Evolutionary conservation across 2,113 vertebrate species (phyloP).

Genomic region (Pachycephala philippinensis): DNA sequence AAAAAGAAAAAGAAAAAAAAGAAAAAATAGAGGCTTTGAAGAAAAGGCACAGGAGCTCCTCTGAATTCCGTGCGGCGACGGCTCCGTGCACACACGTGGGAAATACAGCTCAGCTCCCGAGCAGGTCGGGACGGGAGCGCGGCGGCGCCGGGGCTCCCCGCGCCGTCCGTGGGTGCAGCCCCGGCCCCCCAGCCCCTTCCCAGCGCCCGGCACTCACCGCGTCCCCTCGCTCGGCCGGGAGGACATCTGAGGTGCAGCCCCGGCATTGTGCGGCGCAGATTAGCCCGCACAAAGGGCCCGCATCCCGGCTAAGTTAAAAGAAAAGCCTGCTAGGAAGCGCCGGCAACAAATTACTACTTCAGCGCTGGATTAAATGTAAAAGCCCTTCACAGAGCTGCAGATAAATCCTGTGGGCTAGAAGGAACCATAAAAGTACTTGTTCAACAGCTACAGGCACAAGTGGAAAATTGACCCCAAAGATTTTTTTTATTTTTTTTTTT

Average conservation of each 20-base stretch:
- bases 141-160: not conserved
- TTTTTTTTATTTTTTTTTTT: constrained; percentile 60
- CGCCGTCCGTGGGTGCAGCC: not conserved
- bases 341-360: constrained; percentile 72
- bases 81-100: not conserved
- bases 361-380: constrained; percentile 71
- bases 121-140: not conserved
- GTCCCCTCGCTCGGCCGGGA: not conserved
- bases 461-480: constrained; percentile 73
- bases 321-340: constrained; percentile 60
- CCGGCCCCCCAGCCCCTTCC: not conserved
- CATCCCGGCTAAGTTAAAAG: constrained; percentile 56
- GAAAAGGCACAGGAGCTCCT: not conserved
- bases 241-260: not conserved
- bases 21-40: not conserved
- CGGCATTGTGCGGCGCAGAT: not conserved
- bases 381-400: constrained; percentile 72
- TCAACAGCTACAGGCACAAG: constrained; percentile 71
- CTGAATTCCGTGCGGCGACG: rapidly evolving
- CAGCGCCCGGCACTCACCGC: not conserved
- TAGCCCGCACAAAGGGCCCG: constrained; percentile 36
- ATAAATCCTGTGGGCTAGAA: constrained; percentile 73
- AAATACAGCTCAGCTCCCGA: not conserved
- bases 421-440: constrained; percentile 68
- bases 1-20: not conserved